Percentiles rank a stretch among this genome's conserved stretches.
These are phyloP conservation scores for Anser brachyrhynchus DNA, from an alignment of 2,113 vertebrate species.

Conservation along the genomic window DNA sequence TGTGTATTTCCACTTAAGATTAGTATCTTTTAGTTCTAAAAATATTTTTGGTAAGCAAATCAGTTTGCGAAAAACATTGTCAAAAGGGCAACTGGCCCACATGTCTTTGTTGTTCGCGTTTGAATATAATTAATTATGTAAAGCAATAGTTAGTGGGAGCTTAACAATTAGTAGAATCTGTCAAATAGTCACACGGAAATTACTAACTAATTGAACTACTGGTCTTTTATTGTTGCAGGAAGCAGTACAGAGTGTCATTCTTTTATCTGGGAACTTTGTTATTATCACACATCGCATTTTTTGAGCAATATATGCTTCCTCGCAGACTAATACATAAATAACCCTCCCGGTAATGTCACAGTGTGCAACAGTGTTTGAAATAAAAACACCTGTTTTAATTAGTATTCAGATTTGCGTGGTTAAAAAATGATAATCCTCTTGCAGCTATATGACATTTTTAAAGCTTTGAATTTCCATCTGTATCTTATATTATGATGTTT, in stretches of 20 bases:
- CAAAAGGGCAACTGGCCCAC: constrained; percentile 81
- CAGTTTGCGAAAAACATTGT: constrained; percentile 77
- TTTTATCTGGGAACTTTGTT: constrained; percentile 74
- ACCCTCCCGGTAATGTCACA: constrained; percentile 69
- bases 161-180: constrained; percentile 94
- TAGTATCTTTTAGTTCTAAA: constrained; percentile 74
- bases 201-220: constrained; percentile 93
- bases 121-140: constrained; percentile 95
- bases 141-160: constrained; percentile 91
- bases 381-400: constrained; percentile 84
- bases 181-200: constrained; percentile 92
- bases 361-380: constrained; percentile 70
- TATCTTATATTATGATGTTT: constrained; percentile 81
- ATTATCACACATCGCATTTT: constrained; percentile 54
- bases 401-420: constrained; percentile 74
- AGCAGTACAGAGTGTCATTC: constrained; percentile 73
- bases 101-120: constrained; percentile 84
- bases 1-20: constrained; percentile 80
- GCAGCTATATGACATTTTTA: constrained; percentile 77
- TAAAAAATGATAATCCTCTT: constrained; percentile 79
- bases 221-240: constrained; percentile 89
- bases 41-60: constrained; percentile 81
- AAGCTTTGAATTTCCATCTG: constrained; percentile 86
- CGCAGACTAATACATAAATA: constrained; percentile 76
- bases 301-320: constrained; percentile 59